Conservation (phyloP, 2,113 vertebrate genomes). For the Salvator merianae region DNA sequence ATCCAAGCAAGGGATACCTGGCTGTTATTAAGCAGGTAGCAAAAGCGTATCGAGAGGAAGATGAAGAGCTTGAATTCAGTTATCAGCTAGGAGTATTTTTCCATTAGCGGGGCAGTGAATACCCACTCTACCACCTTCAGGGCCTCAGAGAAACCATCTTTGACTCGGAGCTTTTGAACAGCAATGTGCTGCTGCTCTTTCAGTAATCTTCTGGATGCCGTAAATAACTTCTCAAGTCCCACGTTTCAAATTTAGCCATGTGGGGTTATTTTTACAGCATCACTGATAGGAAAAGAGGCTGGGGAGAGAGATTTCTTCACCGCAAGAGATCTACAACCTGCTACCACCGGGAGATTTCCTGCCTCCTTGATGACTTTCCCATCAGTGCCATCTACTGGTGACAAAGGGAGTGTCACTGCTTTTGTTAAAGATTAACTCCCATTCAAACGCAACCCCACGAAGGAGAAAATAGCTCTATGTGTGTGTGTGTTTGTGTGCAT, state of each 20-base stretch:
- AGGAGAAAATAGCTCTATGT: too few species aligned
- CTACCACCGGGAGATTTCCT: rapidly evolving
- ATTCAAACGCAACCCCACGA: too few species aligned
- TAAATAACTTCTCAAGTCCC: conserved; percentile 49
- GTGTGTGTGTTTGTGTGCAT: too few species aligned
- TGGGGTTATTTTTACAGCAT: conserved; percentile 40
- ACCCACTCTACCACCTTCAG: conserved; percentile 30
- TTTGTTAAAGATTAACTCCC: background rate
- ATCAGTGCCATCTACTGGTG: conserved; percentile 69
- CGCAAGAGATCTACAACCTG: background rate
- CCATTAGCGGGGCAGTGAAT: conserved; percentile 60
- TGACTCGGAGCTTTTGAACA: conserved; percentile 23
- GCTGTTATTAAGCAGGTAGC: background rate
- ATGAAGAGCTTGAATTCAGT: conserved; percentile 43
- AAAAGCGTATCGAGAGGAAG: conserved; percentile 36
- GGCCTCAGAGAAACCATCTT: conserved; percentile 40
- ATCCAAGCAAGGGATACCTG: background rate
- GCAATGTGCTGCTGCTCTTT: conserved; percentile 46
- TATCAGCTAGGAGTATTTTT: conserved; percentile 48
- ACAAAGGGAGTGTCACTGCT: background rate
- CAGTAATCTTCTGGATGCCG: conserved; percentile 40
- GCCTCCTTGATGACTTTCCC: conserved; percentile 46
- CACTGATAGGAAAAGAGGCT: conserved; percentile 1
- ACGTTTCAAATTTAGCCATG: background rate
- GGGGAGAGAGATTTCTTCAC: rapidly evolving